Evolutionary conservation across 2,888 invertebrate genomes (phyloP).

Genomic region (Cataglyphis albicans): DNA sequence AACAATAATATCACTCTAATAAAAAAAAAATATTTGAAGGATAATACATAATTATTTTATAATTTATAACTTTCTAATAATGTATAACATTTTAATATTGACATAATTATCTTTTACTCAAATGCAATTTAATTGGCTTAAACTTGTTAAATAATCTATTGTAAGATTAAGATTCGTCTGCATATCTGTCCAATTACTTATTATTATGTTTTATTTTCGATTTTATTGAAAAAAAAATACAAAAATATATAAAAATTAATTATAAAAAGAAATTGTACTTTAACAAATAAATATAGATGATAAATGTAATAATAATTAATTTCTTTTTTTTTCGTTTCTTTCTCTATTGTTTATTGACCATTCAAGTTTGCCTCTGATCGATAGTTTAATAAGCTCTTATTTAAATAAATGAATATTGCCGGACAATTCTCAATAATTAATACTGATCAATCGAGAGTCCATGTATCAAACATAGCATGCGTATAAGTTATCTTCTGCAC

Average conservation of each 20-base stretch:
- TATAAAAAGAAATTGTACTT: background rate
- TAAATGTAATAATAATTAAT: background rate
- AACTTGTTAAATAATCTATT: conserved; percentile 2
- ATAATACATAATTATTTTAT: background rate
- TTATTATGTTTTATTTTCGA: background rate
- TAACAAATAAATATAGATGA: background rate
- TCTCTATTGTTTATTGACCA: background rate
- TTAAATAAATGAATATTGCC: background rate
- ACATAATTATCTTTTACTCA: background rate
- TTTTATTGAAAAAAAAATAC: background rate
- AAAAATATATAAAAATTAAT: background rate
- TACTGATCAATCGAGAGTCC: background rate
- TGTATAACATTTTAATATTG: background rate
- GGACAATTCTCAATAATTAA: background rate
- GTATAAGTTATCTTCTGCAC: conserved; percentile 16
- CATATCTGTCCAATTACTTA: background rate
- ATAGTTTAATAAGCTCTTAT: background rate
- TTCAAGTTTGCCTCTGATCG: background rate
- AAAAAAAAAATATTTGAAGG: background rate
- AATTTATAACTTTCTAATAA: too few relatives aligned
- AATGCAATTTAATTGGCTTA: conserved; percentile 10
- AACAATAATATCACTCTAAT: background rate
- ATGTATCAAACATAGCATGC: background rate
- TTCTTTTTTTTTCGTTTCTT: background rate
- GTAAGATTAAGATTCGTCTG: background rate